Percentiles rank a stretch among this genome's conserved stretches.
phyloP scores from a whole-genome alignment of 2,888 invertebrate species.

The Rotaria macrura region DNA sequence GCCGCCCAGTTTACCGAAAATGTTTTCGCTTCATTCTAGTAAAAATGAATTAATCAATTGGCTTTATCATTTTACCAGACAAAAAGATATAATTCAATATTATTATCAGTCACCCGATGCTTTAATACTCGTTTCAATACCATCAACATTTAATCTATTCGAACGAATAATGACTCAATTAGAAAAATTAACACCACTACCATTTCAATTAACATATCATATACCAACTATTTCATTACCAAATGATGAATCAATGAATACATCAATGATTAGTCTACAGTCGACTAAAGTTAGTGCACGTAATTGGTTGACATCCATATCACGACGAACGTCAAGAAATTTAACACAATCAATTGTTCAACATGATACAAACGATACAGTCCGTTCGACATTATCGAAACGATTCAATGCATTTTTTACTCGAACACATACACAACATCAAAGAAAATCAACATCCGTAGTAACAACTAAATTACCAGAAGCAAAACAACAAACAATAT shows the following conservation, averaged over 20 bases:
- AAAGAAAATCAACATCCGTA: neutral
- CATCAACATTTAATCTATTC: neutral
- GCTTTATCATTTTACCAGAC: slow-evolving; percentile 4
- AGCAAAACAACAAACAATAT: neutral
- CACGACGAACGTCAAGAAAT: neutral
- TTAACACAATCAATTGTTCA: neutral
- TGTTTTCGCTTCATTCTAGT: neutral
- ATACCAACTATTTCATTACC: neutral
- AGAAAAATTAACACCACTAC: neutral
- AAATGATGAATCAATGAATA: neutral
- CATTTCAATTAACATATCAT: neutral
- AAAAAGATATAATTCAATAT: neutral
- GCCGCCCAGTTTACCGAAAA: too few relatives aligned
- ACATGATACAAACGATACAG: neutral
- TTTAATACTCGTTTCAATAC: neutral
- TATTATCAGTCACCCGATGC: slow-evolving; percentile 11
- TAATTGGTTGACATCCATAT: neutral
- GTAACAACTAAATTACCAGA: neutral
- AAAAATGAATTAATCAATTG: slow-evolving; percentile 13
- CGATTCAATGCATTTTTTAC: neutral
- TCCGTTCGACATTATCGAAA: neutral
- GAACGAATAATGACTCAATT: slow-evolving; percentile 17
- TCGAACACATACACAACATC: neutral
- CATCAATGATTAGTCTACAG: neutral
- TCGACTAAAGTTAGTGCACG: neutral